These are phyloP conservation scores for Limnephilus auricula DNA, from an alignment of 2,888 invertebrate genomes.

Conservation along the genomic window DNA sequence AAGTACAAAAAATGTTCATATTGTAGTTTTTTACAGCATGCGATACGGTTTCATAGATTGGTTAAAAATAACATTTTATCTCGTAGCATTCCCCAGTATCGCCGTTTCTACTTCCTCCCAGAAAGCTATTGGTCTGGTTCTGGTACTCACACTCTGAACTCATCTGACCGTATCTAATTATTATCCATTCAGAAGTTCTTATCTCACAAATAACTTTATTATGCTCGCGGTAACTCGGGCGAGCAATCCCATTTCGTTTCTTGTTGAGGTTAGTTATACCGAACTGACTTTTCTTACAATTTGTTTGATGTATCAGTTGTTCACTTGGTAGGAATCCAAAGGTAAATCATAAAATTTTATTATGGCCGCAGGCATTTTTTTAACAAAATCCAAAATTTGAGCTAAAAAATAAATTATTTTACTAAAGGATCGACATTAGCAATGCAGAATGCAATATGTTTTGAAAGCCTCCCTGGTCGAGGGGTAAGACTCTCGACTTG, in stretches of 20 bases:
- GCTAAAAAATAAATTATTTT: not conserved
- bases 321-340: not conserved
- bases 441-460: too few species aligned
- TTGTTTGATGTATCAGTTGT: not conserved
- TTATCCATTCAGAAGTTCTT: not conserved
- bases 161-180: slow-evolving; percentile 2
- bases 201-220: not conserved
- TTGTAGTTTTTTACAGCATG: not conserved
- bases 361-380: not conserved
- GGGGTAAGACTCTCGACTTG: too few species aligned
- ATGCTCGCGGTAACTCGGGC: not conserved
- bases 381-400: not conserved
- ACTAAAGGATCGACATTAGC: too few species aligned
- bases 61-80: not conserved
- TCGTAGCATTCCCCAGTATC: not conserved
- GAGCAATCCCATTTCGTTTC: not conserved
- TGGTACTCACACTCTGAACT: not conserved
- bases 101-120: not conserved
- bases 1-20: not conserved
- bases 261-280: not conserved
- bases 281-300: not conserved
- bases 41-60: not conserved
- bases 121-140: not conserved
- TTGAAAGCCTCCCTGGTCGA: too few species aligned
- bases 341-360: not conserved